phyloP scores from a whole-genome alignment of 2,113 vertebrate species.

The Lophius piscatorius region DNA sequence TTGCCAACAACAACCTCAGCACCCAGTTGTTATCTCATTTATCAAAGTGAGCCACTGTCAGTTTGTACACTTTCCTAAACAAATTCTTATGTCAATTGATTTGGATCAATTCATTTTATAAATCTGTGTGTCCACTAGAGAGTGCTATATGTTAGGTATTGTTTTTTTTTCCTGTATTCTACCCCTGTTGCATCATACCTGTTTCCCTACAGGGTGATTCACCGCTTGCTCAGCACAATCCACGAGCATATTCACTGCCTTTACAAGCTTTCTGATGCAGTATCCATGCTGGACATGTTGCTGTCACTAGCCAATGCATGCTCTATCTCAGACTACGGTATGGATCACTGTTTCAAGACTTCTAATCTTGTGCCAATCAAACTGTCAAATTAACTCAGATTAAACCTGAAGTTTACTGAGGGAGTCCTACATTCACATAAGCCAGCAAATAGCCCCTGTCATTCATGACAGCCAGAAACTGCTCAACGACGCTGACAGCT shows the following conservation, averaged over 20 bases:
- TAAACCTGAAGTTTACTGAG: slow-evolving; percentile 29
- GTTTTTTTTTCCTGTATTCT: not conserved
- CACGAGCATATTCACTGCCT: slow-evolving; percentile 93
- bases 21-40: not conserved
- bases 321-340: slow-evolving; percentile 94
- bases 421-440: slow-evolving; percentile 24
- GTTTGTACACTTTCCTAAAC: not conserved
- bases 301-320: slow-evolving; percentile 92
- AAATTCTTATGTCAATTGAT: not conserved
- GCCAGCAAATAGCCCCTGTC: slow-evolving; percentile 9
- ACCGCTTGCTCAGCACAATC: slow-evolving; percentile 88
- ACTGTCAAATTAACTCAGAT: slow-evolving; percentile 25
- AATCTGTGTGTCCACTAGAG: slow-evolving; percentile 47
- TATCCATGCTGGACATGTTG: slow-evolving; percentile 97
- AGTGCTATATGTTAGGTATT: slow-evolving; percentile 26
- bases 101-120: not conserved
- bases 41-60: not conserved
- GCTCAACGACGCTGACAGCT: slow-evolving; percentile 22
- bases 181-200: slow-evolving; percentile 6
- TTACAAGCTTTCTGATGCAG: slow-evolving; percentile 93
- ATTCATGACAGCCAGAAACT: slow-evolving; percentile 25
- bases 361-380: not conserved
- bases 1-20: too few relatives aligned
- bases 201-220: slow-evolving; percentile 86
- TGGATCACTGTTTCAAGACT: not conserved